Conservation (phyloP, 2,888 invertebrate genomes). For the Lasioglossum pauxillum region DNA sequence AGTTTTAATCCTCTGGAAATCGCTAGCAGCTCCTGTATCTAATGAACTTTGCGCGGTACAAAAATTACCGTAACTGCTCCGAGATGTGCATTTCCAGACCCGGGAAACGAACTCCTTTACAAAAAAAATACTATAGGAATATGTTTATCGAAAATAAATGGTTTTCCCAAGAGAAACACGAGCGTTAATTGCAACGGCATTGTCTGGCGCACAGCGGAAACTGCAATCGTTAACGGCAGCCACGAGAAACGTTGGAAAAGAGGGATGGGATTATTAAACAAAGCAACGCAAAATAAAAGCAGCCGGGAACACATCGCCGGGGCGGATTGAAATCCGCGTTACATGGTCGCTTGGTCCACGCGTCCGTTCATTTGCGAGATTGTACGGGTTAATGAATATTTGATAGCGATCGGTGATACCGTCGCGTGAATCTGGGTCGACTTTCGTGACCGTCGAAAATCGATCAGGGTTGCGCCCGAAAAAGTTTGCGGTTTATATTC, state of each 20-base stretch:
- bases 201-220: background rate
- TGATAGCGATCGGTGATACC: background rate
- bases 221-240: background rate
- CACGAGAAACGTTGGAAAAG: background rate
- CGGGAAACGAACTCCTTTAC: background rate
- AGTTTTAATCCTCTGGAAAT: background rate
- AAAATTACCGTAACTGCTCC: background rate
- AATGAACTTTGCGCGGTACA: background rate
- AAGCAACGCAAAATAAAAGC: background rate
- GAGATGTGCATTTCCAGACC: background rate
- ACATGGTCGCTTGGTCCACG: background rate
- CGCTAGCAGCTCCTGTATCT: background rate
- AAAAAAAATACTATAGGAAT: background rate
- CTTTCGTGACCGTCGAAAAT: background rate
- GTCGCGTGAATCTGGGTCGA: background rate
- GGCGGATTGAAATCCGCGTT: background rate
- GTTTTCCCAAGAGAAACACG: background rate
- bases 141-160: background rate
- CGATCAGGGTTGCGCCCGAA: background rate
- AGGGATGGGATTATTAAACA: background rate
- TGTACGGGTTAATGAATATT: background rate
- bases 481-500: background rate
- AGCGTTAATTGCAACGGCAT: background rate
- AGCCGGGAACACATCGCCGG: background rate
- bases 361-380: background rate